Evolutionary conservation across 1,140 invertebrate genomes (phyloP).

Genomic region (Pristionchus pacificus): DNA sequence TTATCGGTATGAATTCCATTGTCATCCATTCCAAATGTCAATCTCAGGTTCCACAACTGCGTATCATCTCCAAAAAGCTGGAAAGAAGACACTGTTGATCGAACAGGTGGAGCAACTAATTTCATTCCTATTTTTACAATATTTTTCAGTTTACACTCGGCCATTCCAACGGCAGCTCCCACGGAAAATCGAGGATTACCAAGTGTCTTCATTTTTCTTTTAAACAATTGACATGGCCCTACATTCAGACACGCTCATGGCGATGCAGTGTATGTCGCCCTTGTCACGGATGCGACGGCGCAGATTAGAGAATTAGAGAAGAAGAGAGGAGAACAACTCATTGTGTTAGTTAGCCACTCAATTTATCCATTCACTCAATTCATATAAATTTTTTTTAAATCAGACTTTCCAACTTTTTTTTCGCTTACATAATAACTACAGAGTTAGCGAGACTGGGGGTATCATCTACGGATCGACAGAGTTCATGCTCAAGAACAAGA

Average conservation of each 20-base stretch:
- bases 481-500: slow-evolving; percentile 14
- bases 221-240: too few relatives aligned
- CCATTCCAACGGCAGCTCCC: slow-evolving; percentile 28
- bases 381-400: too few relatives aligned
- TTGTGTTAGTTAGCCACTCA: slow-evolving; percentile 20
- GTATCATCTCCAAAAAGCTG: slow-evolving; percentile 23
- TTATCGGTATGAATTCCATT: too few relatives aligned
- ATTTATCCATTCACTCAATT: too few relatives aligned
- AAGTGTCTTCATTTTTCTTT: not conserved
- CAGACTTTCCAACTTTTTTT: too few relatives aligned
- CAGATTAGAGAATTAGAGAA: slow-evolving; percentile 27
- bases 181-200: slow-evolving; percentile 20
- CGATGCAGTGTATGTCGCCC: slow-evolving; percentile 15
- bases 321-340: slow-evolving; percentile 22
- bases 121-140: too few relatives aligned
- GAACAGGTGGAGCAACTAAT: slow-evolving; percentile 24
- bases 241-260: not conserved
- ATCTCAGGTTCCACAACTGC: too few relatives aligned
- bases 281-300: slow-evolving; percentile 17
- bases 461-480: too few relatives aligned
- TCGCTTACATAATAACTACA: too few relatives aligned
- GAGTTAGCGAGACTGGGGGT: slow-evolving; percentile 26
- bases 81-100: slow-evolving; percentile 21
- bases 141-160: slow-evolving; percentile 23
- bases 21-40: too few relatives aligned